Evolutionary conservation across 2,113 vertebrate genomes (phyloP), one percentile per base, ranked within the genome.

Genomic region (Arvicanthis niloticus): DNA sequence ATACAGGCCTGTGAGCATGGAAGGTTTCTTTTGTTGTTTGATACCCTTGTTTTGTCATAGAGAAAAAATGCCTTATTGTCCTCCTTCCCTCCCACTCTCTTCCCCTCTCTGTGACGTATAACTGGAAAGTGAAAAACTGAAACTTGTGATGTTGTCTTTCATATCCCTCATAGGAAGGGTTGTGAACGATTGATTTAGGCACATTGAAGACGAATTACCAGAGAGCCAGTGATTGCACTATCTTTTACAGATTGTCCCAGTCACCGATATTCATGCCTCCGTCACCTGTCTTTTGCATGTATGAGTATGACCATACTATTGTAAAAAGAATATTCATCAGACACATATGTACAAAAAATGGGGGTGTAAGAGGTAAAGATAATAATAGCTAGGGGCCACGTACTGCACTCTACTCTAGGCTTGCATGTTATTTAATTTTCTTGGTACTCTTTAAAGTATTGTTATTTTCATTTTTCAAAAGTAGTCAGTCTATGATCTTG

Each of bases 381-480:
- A 75, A 34, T 65, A 5, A 73, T 45, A 62, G 85, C 60, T 51
- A 1, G 21, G 11, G 80, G 7, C 31, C 53, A 92, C 67, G n/a
- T 48, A 42, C 68, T 88, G 6, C 42, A 34, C 21, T 73, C 45
- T 37, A 67, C 26, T 84, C 84, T 62, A 77, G 77, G 5, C 90
- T 89, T 89, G 60, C 93, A 91, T 68, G 31, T 88, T 91, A 31
- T 58, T 73, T 94, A n/a, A 68, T 92, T 92, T 94, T 88, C n/a
- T 40, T 88, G 65, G 15, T 31, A n/a, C n/a, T 13, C 10, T 82
- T 76, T 88, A 86, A 68, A 72, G 53, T 51, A 51, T 92, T 94
- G 40, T 91, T 88, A 68, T 75, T 48, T 40, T n/a, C 40, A 29
- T 75, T 97, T 95, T 81, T 73, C 29, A 92, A 15, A 96, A 77